Conservation (phyloP, 1,140 invertebrate genomes). For the Drosophila ohnishii region DNA sequence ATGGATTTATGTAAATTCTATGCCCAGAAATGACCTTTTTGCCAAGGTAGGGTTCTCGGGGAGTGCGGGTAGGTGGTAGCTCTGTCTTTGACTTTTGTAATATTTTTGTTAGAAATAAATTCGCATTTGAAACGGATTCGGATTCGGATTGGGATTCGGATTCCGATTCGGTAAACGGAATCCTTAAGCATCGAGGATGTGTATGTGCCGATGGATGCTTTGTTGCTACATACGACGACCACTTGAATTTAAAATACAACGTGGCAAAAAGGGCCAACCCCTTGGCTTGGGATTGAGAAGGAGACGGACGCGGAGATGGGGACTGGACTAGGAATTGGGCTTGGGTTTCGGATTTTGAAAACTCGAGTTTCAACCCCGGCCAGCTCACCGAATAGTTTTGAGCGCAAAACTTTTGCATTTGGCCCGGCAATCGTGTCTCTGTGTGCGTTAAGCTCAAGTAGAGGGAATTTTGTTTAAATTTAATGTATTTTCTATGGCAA, state of each 20-base stretch:
- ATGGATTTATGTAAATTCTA: constrained; percentile 83
- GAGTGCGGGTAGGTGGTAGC: constrained; percentile 26
- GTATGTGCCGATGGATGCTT: constrained; percentile 46
- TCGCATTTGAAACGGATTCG: constrained; percentile 82
- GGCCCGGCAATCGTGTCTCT: constrained; percentile 35
- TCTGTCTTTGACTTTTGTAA: constrained; percentile 82
- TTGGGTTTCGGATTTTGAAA: constrained; percentile 7
- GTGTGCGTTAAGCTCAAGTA: constrained; percentile 75
- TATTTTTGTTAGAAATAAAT: constrained; percentile 82
- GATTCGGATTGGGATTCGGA: constrained; percentile 55
- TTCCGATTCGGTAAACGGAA: constrained; percentile 75
- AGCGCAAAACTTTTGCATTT: constrained; percentile 77
- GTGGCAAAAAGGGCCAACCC: constrained; percentile 71
- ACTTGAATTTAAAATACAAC: constrained; percentile 81
- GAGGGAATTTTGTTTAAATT: constrained; percentile 79
- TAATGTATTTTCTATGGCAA: constrained; percentile 82
- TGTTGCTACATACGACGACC: constrained; percentile 48
- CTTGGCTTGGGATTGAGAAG: constrained; percentile 10
- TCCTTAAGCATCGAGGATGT: constrained; percentile 64
- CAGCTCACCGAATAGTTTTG: constrained; percentile 71
- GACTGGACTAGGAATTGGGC: constrained; percentile 14
- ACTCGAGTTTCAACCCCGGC: constrained; percentile 40
- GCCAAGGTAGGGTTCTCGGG: constrained; percentile 32
- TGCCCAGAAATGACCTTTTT: constrained; percentile 81
- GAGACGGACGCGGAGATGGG: neutral